A percentile compares a stretch with the other conserved stretches of the same genome.
Evolutionary conservation across 2,888 invertebrate genomes (phyloP).

Genomic region (Esperia sulphurella): DNA sequence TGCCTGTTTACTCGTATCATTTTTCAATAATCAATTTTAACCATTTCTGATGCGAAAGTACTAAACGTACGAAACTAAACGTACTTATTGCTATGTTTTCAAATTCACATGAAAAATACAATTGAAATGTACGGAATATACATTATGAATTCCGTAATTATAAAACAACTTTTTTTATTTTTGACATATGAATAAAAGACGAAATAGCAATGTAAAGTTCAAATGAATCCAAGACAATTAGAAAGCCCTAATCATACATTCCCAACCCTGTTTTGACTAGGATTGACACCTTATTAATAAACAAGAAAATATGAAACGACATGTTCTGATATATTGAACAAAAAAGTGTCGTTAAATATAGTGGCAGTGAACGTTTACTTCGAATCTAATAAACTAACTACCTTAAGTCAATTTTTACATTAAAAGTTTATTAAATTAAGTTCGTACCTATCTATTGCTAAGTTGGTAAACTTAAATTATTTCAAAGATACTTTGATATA

Average conservation of each 20-base stretch:
- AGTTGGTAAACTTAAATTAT: slow-evolving; percentile 3
- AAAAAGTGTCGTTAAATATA: slow-evolving; percentile 36
- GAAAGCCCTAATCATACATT: slow-evolving; percentile 24
- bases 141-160: too few species aligned
- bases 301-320: slow-evolving; percentile 27
- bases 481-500: background rate
- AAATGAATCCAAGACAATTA: background rate
- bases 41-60: too few species aligned
- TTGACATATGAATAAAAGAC: too few species aligned
- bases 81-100: too few species aligned
- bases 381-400: background rate
- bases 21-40: too few species aligned
- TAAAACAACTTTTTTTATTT: too few species aligned
- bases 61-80: too few species aligned
- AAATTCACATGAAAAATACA: too few species aligned
- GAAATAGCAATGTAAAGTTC: too few species aligned
- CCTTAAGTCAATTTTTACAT: slow-evolving; percentile 3
- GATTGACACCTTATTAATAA: slow-evolving; percentile 60
- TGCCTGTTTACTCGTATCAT: too few species aligned
- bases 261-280: slow-evolving; percentile 77
- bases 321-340: slow-evolving; percentile 30
- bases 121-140: too few species aligned
- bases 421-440: slow-evolving; percentile 4
- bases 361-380: slow-evolving; percentile 65
- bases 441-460: background rate